Percentiles rank a stretch among this genome's conserved stretches.
These are phyloP conservation scores for Nasonia longicornis DNA, from an alignment of 1,140 invertebrate species.

Conservation along the genomic window DNA sequence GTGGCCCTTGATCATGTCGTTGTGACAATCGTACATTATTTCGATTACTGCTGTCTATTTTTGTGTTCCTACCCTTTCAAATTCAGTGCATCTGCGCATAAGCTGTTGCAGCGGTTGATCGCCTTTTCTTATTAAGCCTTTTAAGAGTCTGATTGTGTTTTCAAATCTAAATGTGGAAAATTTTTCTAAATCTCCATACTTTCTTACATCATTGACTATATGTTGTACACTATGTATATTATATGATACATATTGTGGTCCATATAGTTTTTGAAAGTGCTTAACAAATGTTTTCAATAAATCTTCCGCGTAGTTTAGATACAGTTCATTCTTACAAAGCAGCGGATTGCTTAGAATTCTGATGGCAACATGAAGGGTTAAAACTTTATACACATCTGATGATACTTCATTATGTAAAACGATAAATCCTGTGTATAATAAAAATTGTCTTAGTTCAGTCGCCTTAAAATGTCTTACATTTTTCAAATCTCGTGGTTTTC, in stretches of 20 bases:
- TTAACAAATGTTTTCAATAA: constrained; percentile 42
- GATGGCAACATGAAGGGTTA: constrained; percentile 57
- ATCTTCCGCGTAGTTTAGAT: constrained; percentile 30
- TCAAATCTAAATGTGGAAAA: constrained; percentile 36
- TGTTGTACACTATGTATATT: constrained; percentile 27
- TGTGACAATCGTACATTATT: too few relatives aligned
- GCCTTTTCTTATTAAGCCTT: constrained; percentile 11
- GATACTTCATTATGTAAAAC: constrained; percentile 58
- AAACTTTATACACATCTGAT: constrained; percentile 53
- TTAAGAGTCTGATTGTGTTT: constrained; percentile 20
- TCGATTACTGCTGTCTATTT: not conserved
- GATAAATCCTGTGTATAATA: constrained; percentile 64
- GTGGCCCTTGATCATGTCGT: not conserved
- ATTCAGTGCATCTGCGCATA: constrained; percentile 6
- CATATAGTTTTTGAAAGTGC: constrained; percentile 19
- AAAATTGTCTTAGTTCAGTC: constrained; percentile 65
- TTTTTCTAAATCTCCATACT: constrained; percentile 22
- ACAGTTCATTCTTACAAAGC: not conserved
- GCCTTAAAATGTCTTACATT: constrained; percentile 65
- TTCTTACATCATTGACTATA: constrained; percentile 4
- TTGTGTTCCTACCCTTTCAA: not conserved
- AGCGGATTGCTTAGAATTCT: constrained; percentile 46
- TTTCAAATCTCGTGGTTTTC: constrained; percentile 59
- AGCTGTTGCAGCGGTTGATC: constrained; percentile 12
- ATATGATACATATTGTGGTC: constrained; percentile 10